Evolutionary conservation across 2,113 vertebrate genomes (phyloP).

Genomic region (Mobula hypostoma): DNA sequence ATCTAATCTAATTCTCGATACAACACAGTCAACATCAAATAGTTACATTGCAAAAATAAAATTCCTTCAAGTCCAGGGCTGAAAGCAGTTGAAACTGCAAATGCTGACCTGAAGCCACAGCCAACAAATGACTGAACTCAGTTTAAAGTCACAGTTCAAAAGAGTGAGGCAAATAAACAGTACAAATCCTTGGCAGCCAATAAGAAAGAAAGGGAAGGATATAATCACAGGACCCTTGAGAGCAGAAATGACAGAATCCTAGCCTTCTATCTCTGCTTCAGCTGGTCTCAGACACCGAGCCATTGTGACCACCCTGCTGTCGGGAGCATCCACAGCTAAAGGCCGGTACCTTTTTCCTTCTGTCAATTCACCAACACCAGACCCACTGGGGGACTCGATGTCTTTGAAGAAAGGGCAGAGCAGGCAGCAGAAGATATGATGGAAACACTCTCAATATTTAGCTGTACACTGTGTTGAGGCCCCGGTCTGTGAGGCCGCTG

Average conservation of each 20-base stretch:
- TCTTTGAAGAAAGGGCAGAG: background rate
- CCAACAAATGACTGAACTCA: constrained; percentile 20
- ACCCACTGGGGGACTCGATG: background rate
- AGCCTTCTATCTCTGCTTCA: constrained; percentile 49
- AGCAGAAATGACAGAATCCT: constrained; percentile 47
- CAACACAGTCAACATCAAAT: background rate
- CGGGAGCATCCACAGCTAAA: background rate
- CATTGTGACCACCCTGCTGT: constrained; percentile 47
- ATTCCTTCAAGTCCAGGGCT: background rate
- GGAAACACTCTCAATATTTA: background rate
- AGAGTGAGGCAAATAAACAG: constrained; percentile 41
- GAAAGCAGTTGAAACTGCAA: background rate
- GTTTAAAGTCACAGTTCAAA: constrained; percentile 1
- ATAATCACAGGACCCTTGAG: constrained; percentile 40
- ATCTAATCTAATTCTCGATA: too few relatives aligned
- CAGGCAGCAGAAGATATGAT: background rate
- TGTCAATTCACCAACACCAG: background rate
- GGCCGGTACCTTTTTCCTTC: background rate
- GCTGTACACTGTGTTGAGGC: background rate
- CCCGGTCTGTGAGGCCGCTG: background rate
- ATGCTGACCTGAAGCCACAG: background rate
- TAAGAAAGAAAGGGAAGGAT: constrained; percentile 45
- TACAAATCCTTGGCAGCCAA: constrained; percentile 27
- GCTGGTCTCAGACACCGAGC: constrained; percentile 50
- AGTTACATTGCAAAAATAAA: constrained; percentile 3